A percentile compares a stretch with the other conserved stretches of the same genome.
Evolutionary conservation across 1,140 invertebrate genomes (phyloP).

Genomic region (Phthorimaea operculella): DNA sequence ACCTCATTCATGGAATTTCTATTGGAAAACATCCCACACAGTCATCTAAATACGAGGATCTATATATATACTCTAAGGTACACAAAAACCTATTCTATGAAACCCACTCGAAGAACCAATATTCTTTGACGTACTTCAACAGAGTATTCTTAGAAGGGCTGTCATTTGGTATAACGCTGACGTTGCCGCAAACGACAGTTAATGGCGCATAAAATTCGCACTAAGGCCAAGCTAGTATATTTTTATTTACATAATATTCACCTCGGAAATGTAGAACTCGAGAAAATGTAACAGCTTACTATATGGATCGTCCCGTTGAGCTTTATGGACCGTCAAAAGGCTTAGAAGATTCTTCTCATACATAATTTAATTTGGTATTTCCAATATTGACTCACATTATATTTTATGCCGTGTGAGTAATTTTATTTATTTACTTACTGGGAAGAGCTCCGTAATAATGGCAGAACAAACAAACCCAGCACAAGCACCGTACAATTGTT

Average conservation of each 20-base stretch:
- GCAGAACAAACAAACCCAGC: not conserved
- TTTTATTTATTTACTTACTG: not conserved
- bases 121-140: conserved; percentile 11
- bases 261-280: not conserved
- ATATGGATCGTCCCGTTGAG: no score
- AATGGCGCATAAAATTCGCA: conserved; percentile 52
- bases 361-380: not conserved
- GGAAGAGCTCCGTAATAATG: not conserved
- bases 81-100: conserved; percentile 20
- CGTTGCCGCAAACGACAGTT: conserved; percentile 43
- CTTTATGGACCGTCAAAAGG: no score
- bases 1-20: conserved; percentile 21
- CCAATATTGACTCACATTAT: not conserved
- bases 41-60: conserved; percentile 9
- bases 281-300: not conserved
- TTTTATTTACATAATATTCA: conserved; percentile 18
- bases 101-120: conserved; percentile 16
- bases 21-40: conserved; percentile 18
- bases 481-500: not conserved
- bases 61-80: conserved; percentile 22
- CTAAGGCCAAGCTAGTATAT: conserved; percentile 27
- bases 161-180: conserved; percentile 46
- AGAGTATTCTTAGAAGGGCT: conserved; percentile 31
- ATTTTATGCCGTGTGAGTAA: not conserved
- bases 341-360: not conserved